Base-by-base conservation (phyloP, 2,113 vertebrate species). In the Bagarius yarrelli region DNA sequence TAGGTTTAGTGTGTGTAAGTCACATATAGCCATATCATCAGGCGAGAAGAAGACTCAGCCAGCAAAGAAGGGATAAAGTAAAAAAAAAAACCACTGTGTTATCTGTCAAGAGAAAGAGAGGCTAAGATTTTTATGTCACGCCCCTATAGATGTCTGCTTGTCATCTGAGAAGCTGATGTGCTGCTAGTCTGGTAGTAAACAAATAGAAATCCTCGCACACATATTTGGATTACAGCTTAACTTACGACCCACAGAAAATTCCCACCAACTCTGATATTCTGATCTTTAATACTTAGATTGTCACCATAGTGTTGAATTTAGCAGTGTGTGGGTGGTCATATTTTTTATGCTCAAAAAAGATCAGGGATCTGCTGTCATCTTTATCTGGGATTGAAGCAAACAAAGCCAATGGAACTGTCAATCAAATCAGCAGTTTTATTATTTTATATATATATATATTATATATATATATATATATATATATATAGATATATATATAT, bases 371-470 rank as follows among this genome's bases (percentile, higher is more conserved):
- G 64, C 52, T 78, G 81, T 81, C 78, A 78, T 66, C 44, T 30
- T 80, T 78, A 83, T 85, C 73, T 73, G 70, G 84, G 61, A 60
- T 77, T 83, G 34, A 30, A 67, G 72, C 60, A 80, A 66, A 80
- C 77, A 9, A 80, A 76, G 73, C 64, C 80, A 85, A 83, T 80
- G 73, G 40, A 77, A 80, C 72, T 73, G 81, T 78, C 78, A 85
- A 32, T 82, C 84, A 57, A 79, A 76, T 75, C 72, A 76, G 70
- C 52, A 36, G 23, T 40, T n/a, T n/a, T n/a, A n/a, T n/a, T n/a
- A n/a, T n/a, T n/a, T n/a, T n/a, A n/a, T n/a, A n/a, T n/a, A n/a
- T n/a, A n/a, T n/a, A n/a, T n/a, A n/a, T n/a, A n/a, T n/a, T 47
- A 47, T 47, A 11, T 47, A 47, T 47, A 47, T n/a, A 47, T 8